phyloP scores from a whole-genome alignment of 2,888 invertebrate species.

The Noctua janthe region DNA sequence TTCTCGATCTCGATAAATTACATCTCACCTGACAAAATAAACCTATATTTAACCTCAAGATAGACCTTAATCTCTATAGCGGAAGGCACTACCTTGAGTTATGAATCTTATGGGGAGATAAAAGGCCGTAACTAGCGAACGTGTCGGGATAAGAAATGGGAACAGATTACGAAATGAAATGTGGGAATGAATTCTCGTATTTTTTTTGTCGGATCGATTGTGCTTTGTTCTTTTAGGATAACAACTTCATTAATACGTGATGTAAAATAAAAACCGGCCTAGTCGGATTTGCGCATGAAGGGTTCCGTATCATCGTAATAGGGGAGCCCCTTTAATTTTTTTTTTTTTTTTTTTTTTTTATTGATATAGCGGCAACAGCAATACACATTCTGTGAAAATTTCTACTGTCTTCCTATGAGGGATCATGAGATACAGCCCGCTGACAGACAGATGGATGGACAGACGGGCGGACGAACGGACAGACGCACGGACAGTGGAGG shows the following conservation, averaged over 20 bases:
- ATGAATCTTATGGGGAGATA: conserved; percentile 64
- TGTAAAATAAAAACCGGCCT: not conserved
- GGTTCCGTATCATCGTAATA: too few relatives aligned
- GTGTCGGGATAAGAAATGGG: conserved; percentile 55
- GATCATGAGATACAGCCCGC: too few relatives aligned
- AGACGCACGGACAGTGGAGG: too few relatives aligned
- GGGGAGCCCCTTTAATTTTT: too few relatives aligned
- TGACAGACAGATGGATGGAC: too few relatives aligned
- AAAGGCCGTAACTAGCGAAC: conserved; percentile 57
- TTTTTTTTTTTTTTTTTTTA: too few relatives aligned
- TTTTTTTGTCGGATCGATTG: conserved; percentile 15
- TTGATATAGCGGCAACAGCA: too few relatives aligned
- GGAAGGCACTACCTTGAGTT: conserved; percentile 65
- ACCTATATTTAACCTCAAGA: conserved; percentile 60
- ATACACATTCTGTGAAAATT: too few relatives aligned
- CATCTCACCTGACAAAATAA: conserved; percentile 59
- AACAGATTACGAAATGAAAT: conserved; percentile 58
- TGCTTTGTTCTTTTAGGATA: not conserved
- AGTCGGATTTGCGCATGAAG: too few relatives aligned
- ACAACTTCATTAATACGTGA: not conserved
- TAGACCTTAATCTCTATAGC: conserved; percentile 59
- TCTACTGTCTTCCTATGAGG: too few relatives aligned
- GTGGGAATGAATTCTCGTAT: conserved; percentile 28
- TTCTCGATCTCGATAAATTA: conserved; percentile 49
- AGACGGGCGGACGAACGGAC: too few relatives aligned